phyloP scores from a whole-genome alignment of 2,797 vertebrate genomes.

The Lutjanus campechanus region DNA sequence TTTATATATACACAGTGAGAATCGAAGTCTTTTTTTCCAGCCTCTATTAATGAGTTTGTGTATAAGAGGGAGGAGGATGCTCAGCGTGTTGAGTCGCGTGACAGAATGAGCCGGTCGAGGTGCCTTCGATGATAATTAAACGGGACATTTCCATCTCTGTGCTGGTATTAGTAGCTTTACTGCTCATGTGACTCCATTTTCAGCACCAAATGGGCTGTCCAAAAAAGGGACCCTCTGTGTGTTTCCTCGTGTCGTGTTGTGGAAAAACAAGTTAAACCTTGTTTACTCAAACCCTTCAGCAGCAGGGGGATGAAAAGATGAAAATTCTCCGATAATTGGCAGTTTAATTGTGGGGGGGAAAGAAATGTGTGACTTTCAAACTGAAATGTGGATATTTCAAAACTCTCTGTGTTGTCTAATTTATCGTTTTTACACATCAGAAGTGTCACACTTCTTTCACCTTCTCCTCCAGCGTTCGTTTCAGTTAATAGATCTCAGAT shows the following conservation, averaged over 20 bases:
- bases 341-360: conserved; percentile 24
- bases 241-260: not conserved
- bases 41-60: conserved; percentile 21
- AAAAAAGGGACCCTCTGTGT: not conserved
- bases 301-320: conserved; percentile 14
- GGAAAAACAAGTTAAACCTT: conserved; percentile 42
- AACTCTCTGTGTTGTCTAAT: conserved; percentile 13
- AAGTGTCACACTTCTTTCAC: not conserved
- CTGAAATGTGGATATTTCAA: conserved; percentile 19
- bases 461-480: not conserved
- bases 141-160: conserved; percentile 37
- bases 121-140: conserved; percentile 30
- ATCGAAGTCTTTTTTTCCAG: not conserved
- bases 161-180: conserved; percentile 14
- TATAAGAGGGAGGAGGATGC: not conserved
- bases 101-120: not conserved
- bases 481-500: not conserved
- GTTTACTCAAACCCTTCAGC: conserved; percentile 29
- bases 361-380: conserved; percentile 30
- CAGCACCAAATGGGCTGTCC: conserved; percentile 12
- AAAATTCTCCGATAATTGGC: conserved; percentile 32
- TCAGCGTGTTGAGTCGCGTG: conserved; percentile 11
- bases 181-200: conserved; percentile 30
- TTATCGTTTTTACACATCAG: conserved; percentile 1
- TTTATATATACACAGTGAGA: not conserved